Evolutionary conservation across 2,888 invertebrate genomes (phyloP).

Genomic region (Arctia plantaginis): DNA sequence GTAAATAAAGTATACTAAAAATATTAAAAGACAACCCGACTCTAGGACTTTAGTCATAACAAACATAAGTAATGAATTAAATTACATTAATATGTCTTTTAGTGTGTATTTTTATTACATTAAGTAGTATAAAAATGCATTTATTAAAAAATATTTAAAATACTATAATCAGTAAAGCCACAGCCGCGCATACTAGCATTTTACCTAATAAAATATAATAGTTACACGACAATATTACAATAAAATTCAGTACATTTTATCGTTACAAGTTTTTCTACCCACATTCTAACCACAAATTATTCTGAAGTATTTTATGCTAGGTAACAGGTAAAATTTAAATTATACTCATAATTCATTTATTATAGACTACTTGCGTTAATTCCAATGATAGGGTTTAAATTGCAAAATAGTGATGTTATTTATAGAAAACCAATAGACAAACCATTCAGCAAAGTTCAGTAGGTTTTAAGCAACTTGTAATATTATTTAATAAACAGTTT

Average conservation of each 20-base stretch:
- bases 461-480: not conserved
- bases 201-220: not conserved
- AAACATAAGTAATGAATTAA: too few species aligned
- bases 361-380: not conserved
- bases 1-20: too few species aligned
- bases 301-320: not conserved
- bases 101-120: too few species aligned
- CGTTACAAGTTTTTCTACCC: not conserved
- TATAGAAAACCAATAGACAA: too few species aligned
- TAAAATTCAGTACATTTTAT: conserved; percentile 1
- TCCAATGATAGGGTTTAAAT: not conserved
- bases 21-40: too few species aligned
- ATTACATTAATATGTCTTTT: too few species aligned
- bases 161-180: too few species aligned
- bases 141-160: too few species aligned
- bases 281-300: conserved; percentile 15
- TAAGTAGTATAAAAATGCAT: too few species aligned
- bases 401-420: not conserved
- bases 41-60: too few species aligned
- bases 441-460: not conserved
- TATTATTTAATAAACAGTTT: not conserved
- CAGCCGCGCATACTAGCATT: not conserved
- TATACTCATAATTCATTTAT: not conserved
- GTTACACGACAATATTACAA: not conserved
- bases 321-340: not conserved